Conservation (phyloP, 2,113 vertebrate genomes). For the Arothron firmamentum region DNA sequence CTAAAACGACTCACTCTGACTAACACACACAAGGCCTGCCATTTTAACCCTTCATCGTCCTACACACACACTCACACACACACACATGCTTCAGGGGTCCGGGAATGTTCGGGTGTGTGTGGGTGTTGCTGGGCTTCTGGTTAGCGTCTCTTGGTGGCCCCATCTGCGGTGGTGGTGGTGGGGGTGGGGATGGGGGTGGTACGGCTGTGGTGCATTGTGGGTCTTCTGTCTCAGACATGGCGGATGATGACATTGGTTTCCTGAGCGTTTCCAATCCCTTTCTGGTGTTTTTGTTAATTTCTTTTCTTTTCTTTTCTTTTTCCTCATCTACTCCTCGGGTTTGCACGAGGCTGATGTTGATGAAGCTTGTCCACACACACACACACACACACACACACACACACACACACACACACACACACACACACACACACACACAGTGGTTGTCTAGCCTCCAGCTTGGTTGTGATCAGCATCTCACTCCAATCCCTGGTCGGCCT, state of each 20-base stretch:
- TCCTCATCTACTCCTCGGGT: constrained; percentile 18
- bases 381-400: too few relatives aligned
- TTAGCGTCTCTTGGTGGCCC: constrained; percentile 42
- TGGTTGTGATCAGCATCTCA: constrained; percentile 1
- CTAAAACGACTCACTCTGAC: constrained; percentile 73
- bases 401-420: too few relatives aligned
- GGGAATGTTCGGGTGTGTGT: constrained; percentile 44
- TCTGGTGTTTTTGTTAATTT: constrained; percentile 7
- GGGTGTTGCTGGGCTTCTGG: constrained; percentile 38
- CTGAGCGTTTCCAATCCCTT: constrained; percentile 19
- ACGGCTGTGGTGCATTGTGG: constrained; percentile 43
- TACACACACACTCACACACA: constrained; percentile 30
- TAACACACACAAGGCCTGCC: constrained; percentile 40
- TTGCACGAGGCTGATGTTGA: neutral
- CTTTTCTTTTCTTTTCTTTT: neutral
- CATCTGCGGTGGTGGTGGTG: constrained; percentile 34
- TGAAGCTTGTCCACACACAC: too few relatives aligned
- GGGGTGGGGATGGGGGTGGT: neutral
- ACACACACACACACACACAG: too few relatives aligned
- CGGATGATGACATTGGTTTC: constrained; percentile 49
- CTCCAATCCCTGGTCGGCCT: constrained; percentile 43
- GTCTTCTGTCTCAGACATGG: constrained; percentile 51
- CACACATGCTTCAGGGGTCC: constrained; percentile 28
- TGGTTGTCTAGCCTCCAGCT: constrained; percentile 7
- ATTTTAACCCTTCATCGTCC: constrained; percentile 38